Evolutionary conservation across 2,797 vertebrate genomes (phyloP), one percentile per base, ranked within the genome.

Genomic region (Apogon hyalosoma): DNA sequence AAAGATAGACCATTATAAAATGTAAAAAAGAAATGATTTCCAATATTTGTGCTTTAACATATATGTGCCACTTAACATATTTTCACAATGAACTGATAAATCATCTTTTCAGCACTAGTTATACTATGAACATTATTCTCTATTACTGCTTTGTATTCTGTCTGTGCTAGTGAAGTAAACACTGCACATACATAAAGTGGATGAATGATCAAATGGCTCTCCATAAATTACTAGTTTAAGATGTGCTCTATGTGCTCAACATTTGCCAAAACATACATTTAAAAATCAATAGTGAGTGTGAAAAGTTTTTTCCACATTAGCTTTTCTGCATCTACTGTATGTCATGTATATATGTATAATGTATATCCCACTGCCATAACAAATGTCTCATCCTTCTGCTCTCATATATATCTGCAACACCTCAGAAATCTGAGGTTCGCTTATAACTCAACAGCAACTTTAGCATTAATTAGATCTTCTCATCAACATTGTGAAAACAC

Each of bases 351-450:
- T n/a, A n/a, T n/a, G n/a, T n/a, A n/a, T n/a, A n/a, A n/a, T n/a
- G n/a, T n/a, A 55, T 55, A 55, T 18, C 39, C 39, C 19, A 24
- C 18, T 4, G 21, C 28, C 42, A 36, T 8, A 46, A 72, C 54
- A 66, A 38, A 14, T 41, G 46, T 18, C 36, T 53, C 13, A 79
- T 46, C 28, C 49, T 77, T 52, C 15, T 21, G 10, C 31, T 46
- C 41, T 40, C 28, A 48, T 39, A 54, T 15, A 66, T 50, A 43
- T 3, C 10, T 14, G 54, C 60, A 41, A 50, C 54, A 39, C 18
- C 21, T 46, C 28, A 72, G 4, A 45, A 53, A 43, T 63, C 60
- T 63, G 48, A 59, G 33, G 40, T 57, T 50, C 48, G 63, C 38
- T 43, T 43, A 61, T 15, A 18, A 45, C 14, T 52, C 18, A 38